Conservation (phyloP, 2,113 vertebrate species). For the Calidris pygmaea region DNA sequence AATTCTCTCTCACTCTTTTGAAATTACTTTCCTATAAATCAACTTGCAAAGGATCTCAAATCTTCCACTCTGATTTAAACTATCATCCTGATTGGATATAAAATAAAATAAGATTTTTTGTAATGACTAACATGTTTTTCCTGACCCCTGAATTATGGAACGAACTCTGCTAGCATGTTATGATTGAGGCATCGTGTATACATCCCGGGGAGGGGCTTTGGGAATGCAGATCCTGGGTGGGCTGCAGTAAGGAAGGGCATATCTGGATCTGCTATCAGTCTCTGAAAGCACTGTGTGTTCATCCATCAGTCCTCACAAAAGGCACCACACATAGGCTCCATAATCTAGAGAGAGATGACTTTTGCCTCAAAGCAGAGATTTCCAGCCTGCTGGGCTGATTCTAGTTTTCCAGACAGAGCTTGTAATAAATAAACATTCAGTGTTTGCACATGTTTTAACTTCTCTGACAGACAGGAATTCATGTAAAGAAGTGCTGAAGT, state of each 20-base stretch:
- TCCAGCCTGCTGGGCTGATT: not conserved
- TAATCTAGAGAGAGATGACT: not conserved
- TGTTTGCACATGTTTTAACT: conserved; percentile 8
- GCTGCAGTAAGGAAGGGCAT: not conserved
- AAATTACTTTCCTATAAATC: not conserved
- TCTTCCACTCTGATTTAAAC: not conserved
- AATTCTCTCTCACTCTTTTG: not conserved
- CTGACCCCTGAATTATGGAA: not conserved
- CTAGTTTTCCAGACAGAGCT: not conserved
- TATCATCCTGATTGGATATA: not conserved
- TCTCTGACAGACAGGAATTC: not conserved
- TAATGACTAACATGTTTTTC: not conserved
- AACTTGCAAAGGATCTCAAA: not conserved
- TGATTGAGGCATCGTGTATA: not conserved
- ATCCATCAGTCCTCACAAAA: not conserved
- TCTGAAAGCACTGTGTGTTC: not conserved
- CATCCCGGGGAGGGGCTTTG: not conserved
- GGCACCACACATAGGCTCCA: not conserved
- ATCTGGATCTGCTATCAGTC: fast-evolving
- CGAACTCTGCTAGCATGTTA: not conserved
- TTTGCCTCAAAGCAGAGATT: not conserved
- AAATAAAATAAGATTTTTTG: not conserved
- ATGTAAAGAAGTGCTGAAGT: not conserved
- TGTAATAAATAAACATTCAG: not conserved
- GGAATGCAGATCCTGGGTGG: not conserved